phyloP scores from a whole-genome alignment of 1,140 invertebrate genomes.

The Ephestia elutella region DNA sequence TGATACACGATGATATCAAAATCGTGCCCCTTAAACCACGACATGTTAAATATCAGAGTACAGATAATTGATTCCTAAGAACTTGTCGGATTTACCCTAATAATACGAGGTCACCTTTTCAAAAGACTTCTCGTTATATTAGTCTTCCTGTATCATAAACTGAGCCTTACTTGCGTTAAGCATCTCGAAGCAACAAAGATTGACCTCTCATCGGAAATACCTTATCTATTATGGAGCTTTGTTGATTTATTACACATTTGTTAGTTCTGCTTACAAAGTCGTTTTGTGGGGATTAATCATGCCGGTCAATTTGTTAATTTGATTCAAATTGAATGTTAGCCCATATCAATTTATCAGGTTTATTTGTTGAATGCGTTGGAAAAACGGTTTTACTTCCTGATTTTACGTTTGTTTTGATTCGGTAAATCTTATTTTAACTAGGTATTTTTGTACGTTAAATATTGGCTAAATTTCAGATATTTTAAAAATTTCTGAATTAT shows the following conservation, averaged over 20 bases:
- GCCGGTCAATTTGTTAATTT: background rate
- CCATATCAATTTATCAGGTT: background rate
- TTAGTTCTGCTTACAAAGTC: background rate
- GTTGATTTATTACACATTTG: background rate
- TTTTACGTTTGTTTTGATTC: background rate
- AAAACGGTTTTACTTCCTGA: background rate
- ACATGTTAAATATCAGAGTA: background rate
- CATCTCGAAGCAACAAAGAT: background rate
- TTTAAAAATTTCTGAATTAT: no score
- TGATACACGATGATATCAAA: background rate
- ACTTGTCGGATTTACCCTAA: background rate
- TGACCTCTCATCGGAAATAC: constrained; percentile 1
- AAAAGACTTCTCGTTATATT: background rate
- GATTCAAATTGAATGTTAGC: background rate
- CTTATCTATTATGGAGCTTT: background rate
- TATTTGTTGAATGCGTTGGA: constrained; percentile 1
- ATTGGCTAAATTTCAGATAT: background rate
- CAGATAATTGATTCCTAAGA: background rate
- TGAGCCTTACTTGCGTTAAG: background rate
- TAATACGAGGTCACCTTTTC: background rate
- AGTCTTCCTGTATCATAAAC: background rate
- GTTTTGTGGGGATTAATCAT: background rate
- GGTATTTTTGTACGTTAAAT: no score
- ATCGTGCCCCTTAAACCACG: background rate
- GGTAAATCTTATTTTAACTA: background rate